Base-by-base conservation (phyloP, 2,888 invertebrate species). In the Idaea biselata region DNA sequence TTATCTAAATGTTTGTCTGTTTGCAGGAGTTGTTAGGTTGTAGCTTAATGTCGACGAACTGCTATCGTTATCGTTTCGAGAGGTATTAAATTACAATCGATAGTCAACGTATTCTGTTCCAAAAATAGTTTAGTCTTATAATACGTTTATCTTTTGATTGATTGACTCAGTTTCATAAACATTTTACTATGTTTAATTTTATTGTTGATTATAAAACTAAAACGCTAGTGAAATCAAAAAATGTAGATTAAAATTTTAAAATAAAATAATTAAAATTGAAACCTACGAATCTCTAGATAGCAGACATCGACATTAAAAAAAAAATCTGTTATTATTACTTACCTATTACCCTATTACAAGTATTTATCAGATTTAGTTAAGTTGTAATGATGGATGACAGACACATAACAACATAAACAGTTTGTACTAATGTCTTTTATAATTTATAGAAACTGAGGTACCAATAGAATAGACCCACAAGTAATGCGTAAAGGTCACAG, bases 401-500 rank as follows among this genome's bases (percentile, higher is more conserved):
- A 3, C 5, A 25, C 1, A 57, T 17, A 33, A 6, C 32, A 4
- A 32, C 4, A 32, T 32, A 7, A 14, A 33, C 7, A 33, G 7
- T 33, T 33, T 33, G 8, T 33, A 11, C 7, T 33, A 14, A 17
- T 58, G 58, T 58, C 25, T 1, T 33, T 33, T 33, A 33, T 33
- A 33, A 60, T 60, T 60, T 61, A 61, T 66, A 61, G 59, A 60
- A 59, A 62, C 59, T 60, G 57, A 59, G 60, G 57, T 59, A 62
- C 62, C 62, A 25, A 58, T 16, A 25, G 58, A 33, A 58, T 58
- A 14, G 44, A 44, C 57, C 57, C 25, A 57, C 18, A 18, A 57
- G 78, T 82, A 82, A 82, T 81, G 79, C 82, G 77, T 81, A 91
- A 91, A 91, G 91, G 91, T 91, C 91, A 88, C 84, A 86, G 87